These are phyloP conservation scores for Proteles cristata DNA, from an alignment of 2,113 vertebrate genomes.

Conservation along the genomic window DNA sequence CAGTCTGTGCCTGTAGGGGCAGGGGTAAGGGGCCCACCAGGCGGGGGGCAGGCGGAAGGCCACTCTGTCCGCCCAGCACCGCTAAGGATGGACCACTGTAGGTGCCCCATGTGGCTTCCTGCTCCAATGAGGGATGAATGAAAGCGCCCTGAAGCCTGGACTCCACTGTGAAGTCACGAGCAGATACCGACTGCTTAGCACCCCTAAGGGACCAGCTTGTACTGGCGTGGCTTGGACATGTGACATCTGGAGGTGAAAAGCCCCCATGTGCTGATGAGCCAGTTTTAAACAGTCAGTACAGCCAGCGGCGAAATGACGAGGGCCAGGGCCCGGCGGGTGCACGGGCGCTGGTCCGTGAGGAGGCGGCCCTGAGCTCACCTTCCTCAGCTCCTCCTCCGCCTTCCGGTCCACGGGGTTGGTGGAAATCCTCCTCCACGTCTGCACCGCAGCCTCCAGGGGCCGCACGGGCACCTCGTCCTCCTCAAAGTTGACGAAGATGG, in stretches of 20 bases:
- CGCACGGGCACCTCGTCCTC: slow-evolving; percentile 88
- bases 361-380: slow-evolving; percentile 77
- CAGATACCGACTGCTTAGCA: not conserved
- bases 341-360: rapidly evolving
- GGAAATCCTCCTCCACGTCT: slow-evolving; percentile 90
- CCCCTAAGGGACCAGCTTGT: rapidly evolving
- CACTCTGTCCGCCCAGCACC: rapidly evolving
- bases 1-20: not conserved
- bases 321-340: not conserved
- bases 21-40: not conserved
- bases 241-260: not conserved
- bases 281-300: not conserved
- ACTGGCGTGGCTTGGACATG: rapidly evolving
- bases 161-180: rapidly evolving
- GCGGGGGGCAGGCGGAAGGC: rapidly evolving
- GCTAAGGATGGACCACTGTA: rapidly evolving
- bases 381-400: slow-evolving; percentile 89
- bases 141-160: not conserved
- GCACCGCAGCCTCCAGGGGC: slow-evolving; percentile 90
- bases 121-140: rapidly evolving
- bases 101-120: rapidly evolving
- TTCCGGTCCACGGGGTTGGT: slow-evolving; percentile 87
- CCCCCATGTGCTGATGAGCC: rapidly evolving
- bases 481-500: slow-evolving; percentile 94
- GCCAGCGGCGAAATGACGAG: rapidly evolving